These are phyloP conservation scores for Chelonia mydas DNA, from an alignment of 2,797 vertebrate genomes.

Conservation along the genomic window DNA sequence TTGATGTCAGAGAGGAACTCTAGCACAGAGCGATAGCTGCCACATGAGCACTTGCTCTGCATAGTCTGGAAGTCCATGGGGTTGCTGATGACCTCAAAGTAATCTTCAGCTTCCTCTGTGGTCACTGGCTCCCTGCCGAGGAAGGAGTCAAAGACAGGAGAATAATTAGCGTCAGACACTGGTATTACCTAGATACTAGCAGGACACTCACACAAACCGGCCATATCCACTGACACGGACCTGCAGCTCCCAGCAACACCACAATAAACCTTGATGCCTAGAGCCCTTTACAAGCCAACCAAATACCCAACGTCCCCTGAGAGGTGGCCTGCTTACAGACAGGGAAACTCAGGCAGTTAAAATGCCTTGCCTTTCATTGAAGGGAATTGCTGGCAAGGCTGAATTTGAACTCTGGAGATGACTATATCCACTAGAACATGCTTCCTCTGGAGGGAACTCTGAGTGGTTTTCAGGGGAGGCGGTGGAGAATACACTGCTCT, in stretches of 20 bases:
- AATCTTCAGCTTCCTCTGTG: conserved; percentile 92
- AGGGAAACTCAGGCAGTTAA: background rate
- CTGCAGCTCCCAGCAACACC: fast-evolving
- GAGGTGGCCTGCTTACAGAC: fast-evolving
- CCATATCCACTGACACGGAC: fast-evolving
- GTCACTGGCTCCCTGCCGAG: conserved; percentile 93
- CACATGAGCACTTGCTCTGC: conserved; percentile 90
- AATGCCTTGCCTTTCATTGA: background rate
- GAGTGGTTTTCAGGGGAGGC: background rate
- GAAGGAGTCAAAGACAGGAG: conserved; percentile 8
- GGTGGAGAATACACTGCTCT: background rate
- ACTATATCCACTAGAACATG: background rate
- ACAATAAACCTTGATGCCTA: background rate
- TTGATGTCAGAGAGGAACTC: conserved; percentile 95
- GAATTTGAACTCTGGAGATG: background rate
- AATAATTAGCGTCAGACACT: fast-evolving
- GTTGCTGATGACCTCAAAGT: conserved; percentile 90
- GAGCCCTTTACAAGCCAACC: background rate
- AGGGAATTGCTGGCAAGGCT: background rate
- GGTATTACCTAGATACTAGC: fast-evolving
- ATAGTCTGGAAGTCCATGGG: conserved; percentile 99
- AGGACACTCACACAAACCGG: background rate
- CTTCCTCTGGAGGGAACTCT: background rate
- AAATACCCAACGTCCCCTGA: fast-evolving
- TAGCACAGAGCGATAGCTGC: conserved; percentile 88